Conservation (phyloP, 2,797 vertebrate species). For the Sebastes oblongus region DNA sequence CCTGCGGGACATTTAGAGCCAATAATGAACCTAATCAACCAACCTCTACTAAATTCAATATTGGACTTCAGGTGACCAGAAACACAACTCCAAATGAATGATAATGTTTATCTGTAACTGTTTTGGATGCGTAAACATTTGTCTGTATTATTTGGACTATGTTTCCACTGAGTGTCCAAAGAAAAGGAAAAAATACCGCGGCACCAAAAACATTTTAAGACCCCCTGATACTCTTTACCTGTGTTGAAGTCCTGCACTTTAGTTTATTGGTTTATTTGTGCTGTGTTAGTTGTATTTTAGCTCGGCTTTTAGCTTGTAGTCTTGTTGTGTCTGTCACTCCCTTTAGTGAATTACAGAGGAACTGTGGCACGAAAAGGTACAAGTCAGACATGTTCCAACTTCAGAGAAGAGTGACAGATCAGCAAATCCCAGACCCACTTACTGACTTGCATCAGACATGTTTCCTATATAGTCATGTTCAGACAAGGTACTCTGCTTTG, state of each 20-base stretch:
- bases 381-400: slow-evolving; percentile 44
- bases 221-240: background rate
- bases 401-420: slow-evolving; percentile 53
- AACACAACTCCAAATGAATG: background rate
- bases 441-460: slow-evolving; percentile 53
- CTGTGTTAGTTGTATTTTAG: background rate
- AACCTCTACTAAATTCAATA: background rate
- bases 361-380: slow-evolving; percentile 17
- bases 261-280: background rate
- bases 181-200: too few relatives aligned
- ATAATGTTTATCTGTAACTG: background rate
- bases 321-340: slow-evolving; percentile 15
- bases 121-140: background rate
- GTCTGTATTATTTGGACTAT: too few relatives aligned
- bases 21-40: background rate
- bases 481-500: slow-evolving; percentile 59
- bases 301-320: background rate
- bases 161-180: too few relatives aligned
- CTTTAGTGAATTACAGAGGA: slow-evolving; percentile 17
- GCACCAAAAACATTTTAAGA: background rate
- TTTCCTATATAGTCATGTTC: slow-evolving; percentile 61
- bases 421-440: slow-evolving; percentile 60
- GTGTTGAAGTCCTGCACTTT: background rate
- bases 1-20: too few relatives aligned
- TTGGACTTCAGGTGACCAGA: background rate